Evolutionary conservation across 2,797 vertebrate species (phyloP), one percentile per base, ranked within the genome.

Genomic region (Rallus crepitans): DNA sequence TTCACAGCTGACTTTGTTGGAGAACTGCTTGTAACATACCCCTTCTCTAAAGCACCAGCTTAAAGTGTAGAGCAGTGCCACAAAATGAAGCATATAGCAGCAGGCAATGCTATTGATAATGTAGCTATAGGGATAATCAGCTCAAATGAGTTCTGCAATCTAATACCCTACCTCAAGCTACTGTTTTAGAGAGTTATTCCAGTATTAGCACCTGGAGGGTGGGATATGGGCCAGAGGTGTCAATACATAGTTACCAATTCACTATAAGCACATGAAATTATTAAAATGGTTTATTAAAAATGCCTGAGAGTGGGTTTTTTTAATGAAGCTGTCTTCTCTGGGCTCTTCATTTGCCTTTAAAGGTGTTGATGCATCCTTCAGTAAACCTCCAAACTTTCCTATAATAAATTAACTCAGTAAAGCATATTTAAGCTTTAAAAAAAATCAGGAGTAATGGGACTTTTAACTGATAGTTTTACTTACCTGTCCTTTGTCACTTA

Each of bases 61-160:
- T 39, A 16, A 61, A 6, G 60, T 35, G 8, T 33, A 3, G 5
- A 57, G 53, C 35, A 75, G 47, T 40, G 57, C 55, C 53, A 50
- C 21, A 25, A 57, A 69, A 14, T 30, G 55, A 72, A 68, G 56
- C 10, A 3, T 12, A 0, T 53, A 47, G 23, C 15, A 33, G 64
- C 19, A 18, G 30, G 13, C 0, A 0, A 10, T 81, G 33, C 25
- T 92, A 2, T 60, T 2, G 7, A 12, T 18, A 21, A 12, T 1
- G 7, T 5, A 64, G 57, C 18, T 68, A 2, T 52, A 50, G 40
- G 53, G 24, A 30, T 71, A 42, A 82, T 85, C 15, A 3, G 2
- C 28, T 84, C 66, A 75, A 35, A 64, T 30, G 23, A 81, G 14
- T 25, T 73, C 70, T 95, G 35, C 15, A 72, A 4, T 75, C 9